phyloP scores from a whole-genome alignment of 2,888 invertebrate genomes.

The Baronia brevicornis region DNA sequence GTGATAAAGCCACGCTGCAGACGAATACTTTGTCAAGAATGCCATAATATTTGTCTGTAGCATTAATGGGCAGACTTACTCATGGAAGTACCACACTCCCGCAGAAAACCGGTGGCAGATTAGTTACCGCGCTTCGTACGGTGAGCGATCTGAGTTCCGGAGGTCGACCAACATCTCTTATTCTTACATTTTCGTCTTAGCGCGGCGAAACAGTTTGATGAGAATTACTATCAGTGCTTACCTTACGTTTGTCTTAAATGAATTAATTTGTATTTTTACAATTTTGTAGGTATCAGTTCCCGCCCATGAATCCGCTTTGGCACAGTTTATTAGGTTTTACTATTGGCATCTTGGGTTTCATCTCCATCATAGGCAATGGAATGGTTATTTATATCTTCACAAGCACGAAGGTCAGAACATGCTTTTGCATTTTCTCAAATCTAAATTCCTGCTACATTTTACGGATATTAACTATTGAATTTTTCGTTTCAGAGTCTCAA shows the following conservation, averaged over 20 bases:
- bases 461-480: conserved; percentile 1
- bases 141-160: no score
- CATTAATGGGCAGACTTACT: no score
- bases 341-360: conserved; percentile 82
- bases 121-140: no score
- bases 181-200: no score
- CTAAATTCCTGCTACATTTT: neutral
- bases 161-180: no score
- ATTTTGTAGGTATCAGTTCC: conserved; percentile 84
- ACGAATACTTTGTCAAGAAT: no score
- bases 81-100: no score
- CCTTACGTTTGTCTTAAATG: neutral
- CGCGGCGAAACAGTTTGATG: no score
- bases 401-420: conserved; percentile 73
- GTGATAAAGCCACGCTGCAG: no score
- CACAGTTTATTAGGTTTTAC: conserved; percentile 85
- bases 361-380: conserved; percentile 81
- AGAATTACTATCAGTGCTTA: no score
- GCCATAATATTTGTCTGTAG: no score
- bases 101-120: no score
- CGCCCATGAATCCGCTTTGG: conserved; percentile 93
- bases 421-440: neutral
- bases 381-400: conserved; percentile 84
- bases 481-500: conserved; percentile 75
- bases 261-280: conserved; percentile 17